A percentile compares a stretch with the other conserved stretches of the same genome.
Evolutionary conservation across 2,888 invertebrate species (phyloP).

Genomic region (Blomia tropicalis): DNA sequence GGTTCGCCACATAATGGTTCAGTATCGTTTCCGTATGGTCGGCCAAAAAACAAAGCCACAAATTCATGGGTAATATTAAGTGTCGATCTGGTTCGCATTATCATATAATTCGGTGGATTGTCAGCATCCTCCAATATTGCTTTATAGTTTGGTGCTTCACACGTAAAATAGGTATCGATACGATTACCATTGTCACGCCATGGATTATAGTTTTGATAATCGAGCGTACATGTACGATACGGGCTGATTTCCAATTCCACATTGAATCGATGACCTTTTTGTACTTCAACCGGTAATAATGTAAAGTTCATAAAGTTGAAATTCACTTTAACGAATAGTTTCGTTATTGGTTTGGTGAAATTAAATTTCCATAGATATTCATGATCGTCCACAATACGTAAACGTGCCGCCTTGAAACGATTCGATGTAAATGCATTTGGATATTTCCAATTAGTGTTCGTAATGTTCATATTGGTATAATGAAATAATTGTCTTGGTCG

Average conservation of each 20-base stretch:
- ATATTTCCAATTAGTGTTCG: constrained; percentile 4
- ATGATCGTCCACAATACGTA: constrained; percentile 5
- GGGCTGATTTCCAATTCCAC: constrained; percentile 12
- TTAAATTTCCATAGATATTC: constrained; percentile 17
- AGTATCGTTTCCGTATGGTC: constrained; percentile 5
- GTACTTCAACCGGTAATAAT: not conserved
- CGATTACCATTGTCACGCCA: constrained; percentile 18
- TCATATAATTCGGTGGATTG: constrained; percentile 16
- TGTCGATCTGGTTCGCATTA: constrained; percentile 17
- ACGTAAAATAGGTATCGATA: constrained; percentile 15
- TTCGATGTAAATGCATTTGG: constrained; percentile 22
- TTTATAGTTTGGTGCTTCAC: not conserved
- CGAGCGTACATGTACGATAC: constrained; percentile 10
- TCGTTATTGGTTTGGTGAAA: constrained; percentile 14
- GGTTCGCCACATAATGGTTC: constrained; percentile 23
- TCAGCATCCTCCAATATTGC: not conserved
- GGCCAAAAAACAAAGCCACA: constrained; percentile 19
- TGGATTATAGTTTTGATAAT: constrained; percentile 17
- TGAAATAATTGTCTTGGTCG: constrained; percentile 2
- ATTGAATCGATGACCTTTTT: constrained; percentile 6
- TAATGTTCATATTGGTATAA: constrained; percentile 10
- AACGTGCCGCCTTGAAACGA: not conserved
- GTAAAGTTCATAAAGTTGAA: constrained; percentile 24
- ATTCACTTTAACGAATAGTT: constrained; percentile 17
- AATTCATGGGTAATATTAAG: constrained; percentile 13